Conservation (phyloP, 2,888 invertebrate species). For the Cabera pusaria region DNA sequence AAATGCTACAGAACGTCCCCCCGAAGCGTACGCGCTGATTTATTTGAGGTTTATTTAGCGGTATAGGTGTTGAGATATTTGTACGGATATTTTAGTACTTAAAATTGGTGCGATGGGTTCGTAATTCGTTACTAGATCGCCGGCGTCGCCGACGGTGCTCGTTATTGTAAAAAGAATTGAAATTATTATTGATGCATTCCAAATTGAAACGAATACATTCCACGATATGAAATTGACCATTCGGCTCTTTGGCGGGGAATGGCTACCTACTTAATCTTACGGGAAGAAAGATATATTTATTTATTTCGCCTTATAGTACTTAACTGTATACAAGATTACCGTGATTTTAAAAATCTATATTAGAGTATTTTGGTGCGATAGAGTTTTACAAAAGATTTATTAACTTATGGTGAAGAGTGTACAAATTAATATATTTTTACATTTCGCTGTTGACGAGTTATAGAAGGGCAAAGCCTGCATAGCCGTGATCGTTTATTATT, state of each 20-base stretch:
- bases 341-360: conserved; percentile 62
- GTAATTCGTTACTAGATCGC: conserved; percentile 41
- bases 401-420: conserved; percentile 71
- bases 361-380: conserved; percentile 82
- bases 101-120: conserved; percentile 57
- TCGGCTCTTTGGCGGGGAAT: conserved; percentile 69
- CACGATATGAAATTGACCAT: conserved; percentile 53
- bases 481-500: conserved; percentile 78
- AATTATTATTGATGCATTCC: conserved; percentile 56
- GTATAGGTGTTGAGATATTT: conserved; percentile 67
- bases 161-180: no score
- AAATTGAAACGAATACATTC: conserved; percentile 61
- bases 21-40: conserved; percentile 79
- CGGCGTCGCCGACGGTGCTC: conserved; percentile 35
- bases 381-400: conserved; percentile 80
- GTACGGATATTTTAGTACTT: conserved; percentile 77
- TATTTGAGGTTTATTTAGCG: conserved; percentile 65
- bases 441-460: conserved; percentile 77
- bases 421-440: conserved; percentile 83
- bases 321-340: conserved; percentile 59
- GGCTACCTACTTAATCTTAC: conserved; percentile 61
- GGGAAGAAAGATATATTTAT: conserved; percentile 49
- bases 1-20: conserved; percentile 78
- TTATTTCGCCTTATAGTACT: conserved; percentile 69
- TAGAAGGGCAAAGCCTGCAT: conserved; percentile 74